Percentiles rank a stretch among this genome's conserved stretches.
phyloP scores from a whole-genome alignment of 2,113 vertebrate genomes.

The Engraulis encrasicolus region DNA sequence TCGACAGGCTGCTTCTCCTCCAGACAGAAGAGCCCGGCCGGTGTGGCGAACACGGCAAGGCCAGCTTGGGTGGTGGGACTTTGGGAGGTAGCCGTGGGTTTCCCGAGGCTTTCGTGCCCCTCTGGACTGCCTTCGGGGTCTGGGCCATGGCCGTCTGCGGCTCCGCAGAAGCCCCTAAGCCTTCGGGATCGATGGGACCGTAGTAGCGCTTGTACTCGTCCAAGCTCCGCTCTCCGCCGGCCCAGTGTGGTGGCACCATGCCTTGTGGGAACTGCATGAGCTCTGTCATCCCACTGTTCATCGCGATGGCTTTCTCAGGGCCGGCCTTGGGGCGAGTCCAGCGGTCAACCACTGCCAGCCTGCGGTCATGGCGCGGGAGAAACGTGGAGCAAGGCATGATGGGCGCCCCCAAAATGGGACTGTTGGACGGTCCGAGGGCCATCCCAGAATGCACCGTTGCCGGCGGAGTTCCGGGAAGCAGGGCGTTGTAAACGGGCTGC shows the following conservation, averaged over 20 bases:
- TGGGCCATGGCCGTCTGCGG: conserved; percentile 65
- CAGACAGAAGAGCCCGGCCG: conserved; percentile 73
- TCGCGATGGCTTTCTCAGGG: conserved; percentile 72
- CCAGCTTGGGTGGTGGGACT: conserved; percentile 67
- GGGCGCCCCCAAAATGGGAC: conserved; percentile 78
- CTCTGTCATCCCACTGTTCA: conserved; percentile 69
- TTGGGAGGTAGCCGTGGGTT: conserved; percentile 68
- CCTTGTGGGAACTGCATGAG: conserved; percentile 67
- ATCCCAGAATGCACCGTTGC: conserved; percentile 74
- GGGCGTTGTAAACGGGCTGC: conserved; percentile 70
- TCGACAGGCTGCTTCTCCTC: conserved; percentile 72
- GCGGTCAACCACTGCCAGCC: conserved; percentile 82
- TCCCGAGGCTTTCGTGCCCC: conserved; percentile 66
- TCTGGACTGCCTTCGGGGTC: conserved; percentile 69
- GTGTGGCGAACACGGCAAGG: conserved; percentile 68
- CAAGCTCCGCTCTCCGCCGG: conserved; percentile 66
- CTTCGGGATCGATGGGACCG: conserved; percentile 89
- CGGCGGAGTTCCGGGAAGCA: conserved; percentile 74
- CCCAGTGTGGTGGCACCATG: conserved; percentile 72
- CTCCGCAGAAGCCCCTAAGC: conserved; percentile 73
- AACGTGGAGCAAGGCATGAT: conserved; percentile 84
- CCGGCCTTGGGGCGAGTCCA: conserved; percentile 82
- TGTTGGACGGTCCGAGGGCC: conserved; percentile 81
- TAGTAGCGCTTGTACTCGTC: conserved; percentile 91
- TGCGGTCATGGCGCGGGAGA: conserved; percentile 84